Base-by-base conservation (phyloP, 2,113 vertebrate species). In the Fregata magnificens region DNA sequence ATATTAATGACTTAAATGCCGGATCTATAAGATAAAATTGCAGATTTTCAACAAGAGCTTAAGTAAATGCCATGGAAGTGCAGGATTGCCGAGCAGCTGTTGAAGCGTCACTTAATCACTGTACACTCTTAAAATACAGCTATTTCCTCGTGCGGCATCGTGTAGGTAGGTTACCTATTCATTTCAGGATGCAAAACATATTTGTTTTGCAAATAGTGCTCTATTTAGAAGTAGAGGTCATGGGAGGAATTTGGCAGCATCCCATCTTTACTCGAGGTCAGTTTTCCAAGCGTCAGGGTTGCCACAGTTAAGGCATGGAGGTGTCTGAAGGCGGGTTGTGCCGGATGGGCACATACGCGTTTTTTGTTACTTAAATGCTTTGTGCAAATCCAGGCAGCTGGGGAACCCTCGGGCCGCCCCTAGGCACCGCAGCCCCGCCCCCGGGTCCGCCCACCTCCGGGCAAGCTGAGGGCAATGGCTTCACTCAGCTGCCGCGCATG, bases 21-120 rank as follows among this genome's bases (percentile, higher is more conserved):
- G 1, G 16, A 3, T 31, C 10, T 11, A 0, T 18, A 12, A 8
- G 18, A 31, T 5, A 40, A 49, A 86, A 71, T 5, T 1, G 16
- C 38, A 29, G 28, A 4, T 69, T 77, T 77, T 65, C 29, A 38
- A 9, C 1, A 4, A 31, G 29, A 31, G 7, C 42, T 67, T 47
- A 6, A 12, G n/a, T 6, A 34, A 66, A 28, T 40, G 3, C 32
- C 5, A 1, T 1, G 28, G n/a, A 44, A 77, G 36, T 5, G 5
- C 0, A 0, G 49, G 40, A n/a, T 2, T 42, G 25, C 13, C 2
- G 1, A 32, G 44, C 38, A 55, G 53, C 40, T 55, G 14, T 5
- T 26, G 31, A 58, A 59, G 31, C 5, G 0, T 11, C 61, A 7
- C 56, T 62, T 29, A 19, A 38, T 7, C 31, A 12, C 40, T 10